Percentiles rank a stretch among this genome's conserved stretches.
Evolutionary conservation across 92 coral and sea anemone species (phyloP).

Genomic region (Porites lobata): DNA sequence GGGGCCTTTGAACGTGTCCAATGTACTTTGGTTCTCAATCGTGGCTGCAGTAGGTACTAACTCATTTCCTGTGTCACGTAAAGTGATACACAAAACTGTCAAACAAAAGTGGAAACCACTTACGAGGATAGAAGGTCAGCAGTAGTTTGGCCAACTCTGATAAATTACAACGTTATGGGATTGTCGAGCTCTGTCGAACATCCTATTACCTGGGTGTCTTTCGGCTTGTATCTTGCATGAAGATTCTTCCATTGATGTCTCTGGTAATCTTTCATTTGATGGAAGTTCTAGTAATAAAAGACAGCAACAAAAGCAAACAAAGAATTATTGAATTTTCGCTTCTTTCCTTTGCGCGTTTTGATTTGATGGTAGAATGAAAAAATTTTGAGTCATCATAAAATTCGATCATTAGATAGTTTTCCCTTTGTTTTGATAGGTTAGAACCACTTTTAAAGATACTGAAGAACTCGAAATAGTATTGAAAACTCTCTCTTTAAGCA

Average conservation of each 20-base stretch:
- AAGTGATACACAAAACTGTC: background rate
- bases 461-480: background rate
- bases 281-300: constrained; percentile 1
- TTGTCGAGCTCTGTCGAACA: background rate
- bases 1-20: background rate
- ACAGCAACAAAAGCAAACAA: background rate
- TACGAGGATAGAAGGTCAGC: no score
- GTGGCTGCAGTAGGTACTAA: background rate
- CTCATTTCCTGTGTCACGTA: background rate
- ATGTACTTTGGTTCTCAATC: background rate
- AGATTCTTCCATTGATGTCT: background rate
- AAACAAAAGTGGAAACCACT: background rate
- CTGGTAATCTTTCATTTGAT: background rate
- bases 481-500: background rate
- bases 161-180: background rate
- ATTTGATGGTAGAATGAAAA: background rate
- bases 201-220: constrained; percentile 1
- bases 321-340: background rate
- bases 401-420: no score
- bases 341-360: background rate
- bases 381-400: background rate
- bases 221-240: background rate
- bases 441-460: no score
- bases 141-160: background rate
- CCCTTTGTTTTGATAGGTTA: no score